A percentile compares a stretch with the other conserved stretches of the same genome.
phyloP scores from a whole-genome alignment of 1,140 invertebrate species.

The Eupristina koningsbergeri region DNA sequence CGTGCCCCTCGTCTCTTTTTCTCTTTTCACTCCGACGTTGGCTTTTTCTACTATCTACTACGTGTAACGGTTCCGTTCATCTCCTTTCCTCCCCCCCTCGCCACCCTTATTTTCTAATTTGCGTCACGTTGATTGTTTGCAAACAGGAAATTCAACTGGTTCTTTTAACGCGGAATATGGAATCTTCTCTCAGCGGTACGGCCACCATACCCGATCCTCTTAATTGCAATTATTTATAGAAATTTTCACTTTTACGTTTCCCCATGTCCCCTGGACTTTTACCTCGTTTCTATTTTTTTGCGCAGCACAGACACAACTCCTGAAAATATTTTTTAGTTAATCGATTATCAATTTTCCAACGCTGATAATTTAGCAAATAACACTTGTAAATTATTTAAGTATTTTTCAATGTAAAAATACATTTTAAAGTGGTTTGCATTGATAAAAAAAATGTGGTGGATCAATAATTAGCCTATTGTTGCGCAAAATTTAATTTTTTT shows the following conservation, averaged over 20 bases:
- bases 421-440: too few relatives aligned
- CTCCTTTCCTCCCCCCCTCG: conserved; percentile 6
- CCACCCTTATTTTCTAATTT: neutral
- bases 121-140: neutral
- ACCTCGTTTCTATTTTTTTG: neutral
- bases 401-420: too few relatives aligned
- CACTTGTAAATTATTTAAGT: too few relatives aligned
- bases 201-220: too few relatives aligned
- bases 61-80: conserved; percentile 20
- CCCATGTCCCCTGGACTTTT: neutral
- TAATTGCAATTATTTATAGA: neutral
- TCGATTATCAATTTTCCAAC: too few relatives aligned
- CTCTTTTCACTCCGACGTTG: too few relatives aligned
- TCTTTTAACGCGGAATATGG: neutral
- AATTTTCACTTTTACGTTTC: neutral
- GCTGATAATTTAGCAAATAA: too few relatives aligned
- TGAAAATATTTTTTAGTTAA: too few relatives aligned
- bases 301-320: too few relatives aligned
- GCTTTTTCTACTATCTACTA: neutral
- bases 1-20: neutral
- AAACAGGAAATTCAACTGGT: conserved; percentile 17
- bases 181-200: neutral
- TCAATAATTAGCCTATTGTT: too few relatives aligned
- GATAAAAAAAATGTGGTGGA: too few relatives aligned
- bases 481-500: too few relatives aligned